phyloP scores from a whole-genome alignment of 2,113 vertebrate genomes.

The Psilopsiagon aurifrons region DNA sequence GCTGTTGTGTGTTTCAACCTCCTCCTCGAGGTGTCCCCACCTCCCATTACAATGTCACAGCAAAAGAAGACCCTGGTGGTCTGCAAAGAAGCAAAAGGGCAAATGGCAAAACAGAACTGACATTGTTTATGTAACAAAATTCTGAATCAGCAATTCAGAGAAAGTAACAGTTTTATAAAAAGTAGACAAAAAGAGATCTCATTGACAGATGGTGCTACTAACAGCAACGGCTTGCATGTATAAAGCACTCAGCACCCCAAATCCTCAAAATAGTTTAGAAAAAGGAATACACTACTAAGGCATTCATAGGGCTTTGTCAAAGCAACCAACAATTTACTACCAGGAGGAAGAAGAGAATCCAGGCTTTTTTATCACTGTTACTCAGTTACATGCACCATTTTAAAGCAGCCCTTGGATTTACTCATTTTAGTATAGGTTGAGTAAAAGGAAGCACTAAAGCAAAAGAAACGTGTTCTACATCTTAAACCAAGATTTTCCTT shows the following conservation, averaged over 20 bases:
- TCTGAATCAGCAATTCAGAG: background rate
- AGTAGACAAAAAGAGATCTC: background rate
- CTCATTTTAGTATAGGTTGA: background rate
- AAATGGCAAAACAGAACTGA: background rate
- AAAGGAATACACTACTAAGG: background rate
- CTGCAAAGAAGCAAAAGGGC: background rate
- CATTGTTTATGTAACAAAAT: background rate
- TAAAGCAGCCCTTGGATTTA: background rate
- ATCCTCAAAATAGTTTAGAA: background rate
- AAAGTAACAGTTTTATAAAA: background rate
- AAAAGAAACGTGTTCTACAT: background rate
- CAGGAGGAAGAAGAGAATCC: background rate
- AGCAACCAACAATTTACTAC: background rate
- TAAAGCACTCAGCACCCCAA: background rate
- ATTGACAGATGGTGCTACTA: background rate
- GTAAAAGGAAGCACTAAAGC: conserved; percentile 1
- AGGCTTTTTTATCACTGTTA: background rate
- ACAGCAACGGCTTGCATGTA: background rate
- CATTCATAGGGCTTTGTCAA: background rate
- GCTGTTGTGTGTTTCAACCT: background rate
- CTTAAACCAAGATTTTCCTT: background rate
- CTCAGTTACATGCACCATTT: background rate
- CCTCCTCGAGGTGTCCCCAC: conserved; percentile 47
- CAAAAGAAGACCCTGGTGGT: background rate
- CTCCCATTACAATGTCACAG: background rate